Base-by-base conservation (phyloP, 2,113 vertebrate species). In the Xiphias gladius region DNA sequence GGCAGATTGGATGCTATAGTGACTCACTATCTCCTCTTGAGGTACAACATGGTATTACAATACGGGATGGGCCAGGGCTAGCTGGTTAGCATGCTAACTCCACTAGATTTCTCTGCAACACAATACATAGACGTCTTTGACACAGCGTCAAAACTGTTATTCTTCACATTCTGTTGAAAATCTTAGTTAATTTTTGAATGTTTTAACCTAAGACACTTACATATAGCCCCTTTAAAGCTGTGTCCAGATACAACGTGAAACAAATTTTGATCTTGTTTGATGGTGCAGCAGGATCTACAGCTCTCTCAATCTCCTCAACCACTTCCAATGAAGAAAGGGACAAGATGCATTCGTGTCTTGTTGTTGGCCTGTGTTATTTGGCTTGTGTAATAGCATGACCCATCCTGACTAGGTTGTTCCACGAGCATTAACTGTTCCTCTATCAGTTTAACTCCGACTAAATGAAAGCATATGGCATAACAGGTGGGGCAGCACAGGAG, bases 211-310 rank as follows among this genome's bases (percentile, higher is more conserved):
- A n/a, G n/a, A n/a, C n/a, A n/a, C n/a, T n/a, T n/a, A n/a, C n/a
- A n/a, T n/a, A n/a, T n/a, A n/a, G n/a, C n/a, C n/a, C n/a, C 9
- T 72, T 8, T 72, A 39, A 73, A 73, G 37, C 52, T 46, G 50
- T 1, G 6, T 30, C 58, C 24, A 37, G 17, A 63, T 63, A 63
- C 20, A 39, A n/a, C 12, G 5, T 24, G 12, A n/a, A 55, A 26
- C 54, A 24, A 24, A 22, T 35, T 48, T 24, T 24, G n/a, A n/a
- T n/a, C 32, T 35, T 35, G 32, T 35, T 35, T 6, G 17, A 67
- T 48, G 10, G 7, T 63, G 57, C 57, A 59, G 12, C 26, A 61
- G 19, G 46, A 48, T 41, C 32, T 8, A 39, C 12, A 24, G 28
- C 61, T 22, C 32, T 24, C 39, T 35, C 1, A 0, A 9, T n/a